A percentile compares a stretch with the other conserved stretches of the same genome.
phyloP scores from a whole-genome alignment of 1,140 invertebrate genomes.

The Leptinotarsa undecemlineata region DNA sequence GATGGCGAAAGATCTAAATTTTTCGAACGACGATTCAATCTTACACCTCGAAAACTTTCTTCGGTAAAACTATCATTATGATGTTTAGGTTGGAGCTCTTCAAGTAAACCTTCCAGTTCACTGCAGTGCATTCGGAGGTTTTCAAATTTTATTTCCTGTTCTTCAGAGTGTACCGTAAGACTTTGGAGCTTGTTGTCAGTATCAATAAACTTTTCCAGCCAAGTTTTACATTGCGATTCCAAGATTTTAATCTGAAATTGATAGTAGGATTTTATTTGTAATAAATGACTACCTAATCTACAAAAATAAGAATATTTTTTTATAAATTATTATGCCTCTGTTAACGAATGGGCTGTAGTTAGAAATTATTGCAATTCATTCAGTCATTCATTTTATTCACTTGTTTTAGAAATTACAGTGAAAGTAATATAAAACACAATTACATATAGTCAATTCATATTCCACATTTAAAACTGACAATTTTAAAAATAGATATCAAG shows the following conservation, averaged over 20 bases:
- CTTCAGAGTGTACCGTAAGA: slow-evolving; percentile 32
- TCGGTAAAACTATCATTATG: slow-evolving; percentile 38
- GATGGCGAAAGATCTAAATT: slow-evolving; percentile 24
- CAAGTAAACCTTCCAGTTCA: slow-evolving; percentile 43
- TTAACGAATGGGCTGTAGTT: too few species aligned
- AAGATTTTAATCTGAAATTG: slow-evolving; percentile 35
- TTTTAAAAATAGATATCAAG: too few species aligned
- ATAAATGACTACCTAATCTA: too few species aligned
- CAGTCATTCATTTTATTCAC: too few species aligned
- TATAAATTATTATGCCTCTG: not conserved
- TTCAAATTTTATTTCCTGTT: slow-evolving; percentile 38
- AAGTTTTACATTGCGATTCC: slow-evolving; percentile 35
- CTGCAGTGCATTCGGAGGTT: slow-evolving; percentile 38
- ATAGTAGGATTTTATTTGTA: too few species aligned
- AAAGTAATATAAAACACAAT: too few species aligned
- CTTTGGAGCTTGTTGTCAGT: slow-evolving; percentile 38
- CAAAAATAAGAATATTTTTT: not conserved
- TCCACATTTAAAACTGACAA: too few species aligned
- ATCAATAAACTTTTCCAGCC: slow-evolving; percentile 42
- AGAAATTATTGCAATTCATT: too few species aligned
- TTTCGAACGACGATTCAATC: slow-evolving; percentile 27
- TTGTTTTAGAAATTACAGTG: too few species aligned
- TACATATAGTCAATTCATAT: too few species aligned
- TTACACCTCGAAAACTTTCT: slow-evolving; percentile 31
- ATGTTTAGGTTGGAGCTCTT: slow-evolving; percentile 39